Conservation (phyloP, 2,113 vertebrate genomes). For the Syrmaticus mikado region DNA sequence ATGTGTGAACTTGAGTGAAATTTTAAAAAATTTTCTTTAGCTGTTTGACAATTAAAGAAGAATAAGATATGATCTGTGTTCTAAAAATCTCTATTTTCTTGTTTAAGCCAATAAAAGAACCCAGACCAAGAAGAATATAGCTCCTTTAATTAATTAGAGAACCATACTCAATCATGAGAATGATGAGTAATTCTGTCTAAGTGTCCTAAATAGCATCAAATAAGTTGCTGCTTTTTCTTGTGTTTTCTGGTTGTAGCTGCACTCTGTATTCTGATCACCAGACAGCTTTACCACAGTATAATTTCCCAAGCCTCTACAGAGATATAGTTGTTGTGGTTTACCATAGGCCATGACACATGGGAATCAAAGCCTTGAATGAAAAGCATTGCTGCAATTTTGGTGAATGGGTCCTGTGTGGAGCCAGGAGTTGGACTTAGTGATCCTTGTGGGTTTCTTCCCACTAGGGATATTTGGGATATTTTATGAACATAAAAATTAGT, state of each 20-base stretch:
- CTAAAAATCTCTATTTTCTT: neutral
- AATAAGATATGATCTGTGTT: neutral
- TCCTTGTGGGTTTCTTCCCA: neutral
- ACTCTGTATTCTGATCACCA: neutral
- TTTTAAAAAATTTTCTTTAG: neutral
- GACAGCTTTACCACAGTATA: rapidly evolving
- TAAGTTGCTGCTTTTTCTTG: neutral
- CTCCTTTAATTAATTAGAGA: neutral
- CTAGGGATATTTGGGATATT: neutral
- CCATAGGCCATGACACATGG: neutral
- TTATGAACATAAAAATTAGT: neutral
- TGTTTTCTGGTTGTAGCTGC: neutral
- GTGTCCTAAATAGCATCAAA: neutral
- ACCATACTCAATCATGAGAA: neutral
- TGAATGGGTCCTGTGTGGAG: neutral
- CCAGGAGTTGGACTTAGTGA: neutral
- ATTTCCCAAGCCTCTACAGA: neutral
- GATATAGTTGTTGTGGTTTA: neutral
- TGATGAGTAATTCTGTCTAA: neutral
- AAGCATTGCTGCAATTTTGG: neutral
- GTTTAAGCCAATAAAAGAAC: neutral
- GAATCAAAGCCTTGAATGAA: neutral
- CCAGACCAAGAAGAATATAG: neutral
- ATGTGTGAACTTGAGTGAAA: neutral
- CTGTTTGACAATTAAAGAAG: neutral